Evolutionary conservation across 2,113 vertebrate species (phyloP).

Genomic region (Phalacrocorax brasilianus): DNA sequence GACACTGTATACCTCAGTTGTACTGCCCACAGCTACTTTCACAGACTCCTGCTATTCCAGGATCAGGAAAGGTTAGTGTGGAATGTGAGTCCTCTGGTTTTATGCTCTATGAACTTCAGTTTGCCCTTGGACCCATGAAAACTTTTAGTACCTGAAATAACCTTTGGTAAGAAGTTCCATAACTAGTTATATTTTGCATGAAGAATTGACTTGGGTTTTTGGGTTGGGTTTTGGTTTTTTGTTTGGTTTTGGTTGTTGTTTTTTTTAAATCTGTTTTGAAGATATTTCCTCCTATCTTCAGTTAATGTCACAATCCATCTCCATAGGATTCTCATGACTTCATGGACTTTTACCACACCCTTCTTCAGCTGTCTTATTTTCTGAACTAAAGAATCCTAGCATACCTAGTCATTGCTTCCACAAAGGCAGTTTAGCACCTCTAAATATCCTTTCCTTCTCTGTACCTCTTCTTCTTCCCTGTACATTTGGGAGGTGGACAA

Average conservation of each 20-base stretch:
- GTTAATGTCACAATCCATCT: neutral
- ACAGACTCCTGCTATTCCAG: neutral
- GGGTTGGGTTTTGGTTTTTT: neutral
- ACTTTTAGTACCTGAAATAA: neutral
- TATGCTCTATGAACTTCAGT: neutral
- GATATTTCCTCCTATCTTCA: neutral
- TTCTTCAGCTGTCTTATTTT: neutral
- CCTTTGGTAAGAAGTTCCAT: neutral
- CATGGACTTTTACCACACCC: neutral
- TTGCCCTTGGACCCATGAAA: neutral
- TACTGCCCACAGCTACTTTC: neutral
- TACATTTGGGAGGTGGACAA: neutral
- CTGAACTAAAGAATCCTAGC: neutral
- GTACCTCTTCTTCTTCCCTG: neutral
- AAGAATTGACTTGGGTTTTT: neutral
- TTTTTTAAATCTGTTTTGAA: neutral
- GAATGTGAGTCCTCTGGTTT: neutral
- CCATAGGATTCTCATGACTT: neutral
- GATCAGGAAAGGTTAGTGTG: neutral
- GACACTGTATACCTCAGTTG: neutral
- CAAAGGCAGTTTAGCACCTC: neutral
- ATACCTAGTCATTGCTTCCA: neutral
- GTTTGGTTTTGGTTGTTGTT: neutral
- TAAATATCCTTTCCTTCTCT: neutral
- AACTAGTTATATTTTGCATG: neutral